Percentiles rank a stretch among this genome's conserved stretches.
Evolutionary conservation across 2,888 invertebrate species (phyloP).

Genomic region (Xiphydria camelus): DNA sequence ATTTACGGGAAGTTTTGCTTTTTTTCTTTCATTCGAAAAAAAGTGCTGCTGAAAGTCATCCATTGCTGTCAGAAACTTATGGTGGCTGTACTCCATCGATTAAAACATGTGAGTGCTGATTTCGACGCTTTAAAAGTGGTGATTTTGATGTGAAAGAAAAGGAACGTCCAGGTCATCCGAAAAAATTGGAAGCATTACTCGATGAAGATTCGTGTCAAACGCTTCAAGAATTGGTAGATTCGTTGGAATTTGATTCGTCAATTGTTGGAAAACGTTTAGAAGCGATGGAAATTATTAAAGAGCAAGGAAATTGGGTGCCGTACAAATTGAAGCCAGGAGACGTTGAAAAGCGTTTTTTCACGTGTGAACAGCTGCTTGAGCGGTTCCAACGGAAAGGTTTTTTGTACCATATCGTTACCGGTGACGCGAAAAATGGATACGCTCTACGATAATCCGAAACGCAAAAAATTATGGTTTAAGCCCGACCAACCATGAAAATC

Average conservation of each 20-base stretch:
- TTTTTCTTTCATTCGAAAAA: background rate
- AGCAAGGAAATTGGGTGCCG: background rate
- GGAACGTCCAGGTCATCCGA: background rate
- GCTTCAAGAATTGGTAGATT: background rate
- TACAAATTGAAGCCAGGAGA: background rate
- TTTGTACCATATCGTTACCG: background rate
- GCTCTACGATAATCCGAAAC: too few relatives aligned
- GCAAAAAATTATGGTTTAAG: too few relatives aligned
- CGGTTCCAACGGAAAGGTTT: background rate
- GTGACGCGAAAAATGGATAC: too few relatives aligned
- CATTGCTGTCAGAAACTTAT: background rate
- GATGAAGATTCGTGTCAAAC: background rate
- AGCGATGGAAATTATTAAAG: background rate
- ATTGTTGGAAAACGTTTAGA: background rate
- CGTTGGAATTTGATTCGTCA: background rate
- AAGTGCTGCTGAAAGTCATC: background rate
- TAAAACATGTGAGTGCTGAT: background rate
- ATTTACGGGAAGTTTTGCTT: too few relatives aligned
- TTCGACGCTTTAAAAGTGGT: background rate
- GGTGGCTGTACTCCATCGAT: background rate
- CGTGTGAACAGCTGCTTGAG: background rate
- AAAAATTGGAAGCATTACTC: background rate
- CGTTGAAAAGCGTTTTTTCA: background rate
- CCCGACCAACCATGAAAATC: too few relatives aligned
- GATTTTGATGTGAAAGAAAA: background rate